Evolutionary conservation across 2,888 invertebrate genomes (phyloP), one percentile per base, ranked within the genome.

Genomic region (Noctua fimbriata): DNA sequence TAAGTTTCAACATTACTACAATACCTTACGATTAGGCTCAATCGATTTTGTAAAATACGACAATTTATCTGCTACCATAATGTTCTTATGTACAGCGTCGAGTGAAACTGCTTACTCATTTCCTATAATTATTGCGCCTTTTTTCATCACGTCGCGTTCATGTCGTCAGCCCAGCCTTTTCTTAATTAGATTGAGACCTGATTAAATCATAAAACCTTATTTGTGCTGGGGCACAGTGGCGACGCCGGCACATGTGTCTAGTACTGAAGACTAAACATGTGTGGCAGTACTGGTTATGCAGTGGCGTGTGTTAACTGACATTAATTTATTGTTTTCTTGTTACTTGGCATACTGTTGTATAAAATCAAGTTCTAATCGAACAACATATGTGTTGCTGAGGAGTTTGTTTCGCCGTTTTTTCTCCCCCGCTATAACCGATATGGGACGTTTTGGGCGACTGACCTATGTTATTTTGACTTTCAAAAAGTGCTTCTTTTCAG

Each of bases 71-170:
- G 5, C 55, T 32, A 1, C 5, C 28, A 24, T 58, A 32, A 32
- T 52, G 14, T 21, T 52, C 2, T 24, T 41, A 16, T 36, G 55
- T 41, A 41, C 24, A 7, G 21, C 66, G 41, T 49, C 16, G 1
- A 74, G 44, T 41, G n/a, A 75, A 60, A 75, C 21, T 75, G 82
- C 75, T 67, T 36, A 82, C 58, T 75, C 58, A 75, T 75, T 82
- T 52, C 49, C 44, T 75, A 32, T 73, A 73, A 79, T 79, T 58
- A 74, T 49, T 5, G 12, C 66, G 49, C 18, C 44, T 9, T 66
- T 18, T 60, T 52, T 36, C n/a, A 18, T 66, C 60, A 69, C 16
- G 41, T 24, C 16, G 21, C 32, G 58, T 24, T 70, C 44, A 44
- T 21, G 49, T 49, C 10, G 63, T 77, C n/a, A 32, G 24, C 10